Conservation (phyloP, 2,797 vertebrate genomes). For the Xenentodon cancila region DNA sequence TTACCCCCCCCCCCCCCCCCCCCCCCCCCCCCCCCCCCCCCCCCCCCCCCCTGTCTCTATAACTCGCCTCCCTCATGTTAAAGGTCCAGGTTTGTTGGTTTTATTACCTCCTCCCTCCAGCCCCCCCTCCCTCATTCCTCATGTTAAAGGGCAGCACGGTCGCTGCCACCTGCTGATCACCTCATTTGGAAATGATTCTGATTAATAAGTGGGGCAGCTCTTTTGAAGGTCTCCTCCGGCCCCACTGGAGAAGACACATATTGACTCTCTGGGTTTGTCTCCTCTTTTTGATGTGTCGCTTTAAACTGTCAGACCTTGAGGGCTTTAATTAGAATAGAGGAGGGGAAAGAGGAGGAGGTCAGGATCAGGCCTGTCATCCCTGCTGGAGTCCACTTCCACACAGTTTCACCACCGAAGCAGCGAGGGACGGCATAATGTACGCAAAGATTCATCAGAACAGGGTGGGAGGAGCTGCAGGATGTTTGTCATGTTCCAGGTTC, state of each 20-base stretch:
- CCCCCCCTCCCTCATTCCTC: constrained; percentile 8
- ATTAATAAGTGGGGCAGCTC: constrained; percentile 70
- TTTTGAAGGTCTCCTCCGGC: constrained; percentile 77
- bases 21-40: not conserved
- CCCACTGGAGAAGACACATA: constrained; percentile 83
- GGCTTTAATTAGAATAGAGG: constrained; percentile 66
- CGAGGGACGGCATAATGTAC: not conserved
- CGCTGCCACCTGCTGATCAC: constrained; percentile 61
- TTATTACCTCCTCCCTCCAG: constrained; percentile 13
- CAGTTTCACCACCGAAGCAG: constrained; percentile 18
- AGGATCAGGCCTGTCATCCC: constrained; percentile 36
- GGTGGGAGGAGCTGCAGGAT: too few species aligned
- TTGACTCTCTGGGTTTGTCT: constrained; percentile 79
- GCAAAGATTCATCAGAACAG: not conserved
- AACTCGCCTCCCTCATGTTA: constrained; percentile 19
- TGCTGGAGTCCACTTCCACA: constrained; percentile 25
- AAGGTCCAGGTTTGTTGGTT: constrained; percentile 31
- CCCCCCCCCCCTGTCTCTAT: not conserved
- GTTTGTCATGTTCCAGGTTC: too few species aligned
- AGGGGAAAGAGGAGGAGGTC: constrained; percentile 22
- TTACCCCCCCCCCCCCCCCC: not conserved
- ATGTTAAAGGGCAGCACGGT: constrained; percentile 73
- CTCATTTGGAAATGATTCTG: constrained; percentile 81
- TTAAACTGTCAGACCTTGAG: constrained; percentile 73
- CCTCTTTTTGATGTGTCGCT: constrained; percentile 80